Evolutionary conservation across 2,113 vertebrate genomes (phyloP), one percentile per base, ranked within the genome.

Genomic region (Paraplagusia blochii): DNA sequence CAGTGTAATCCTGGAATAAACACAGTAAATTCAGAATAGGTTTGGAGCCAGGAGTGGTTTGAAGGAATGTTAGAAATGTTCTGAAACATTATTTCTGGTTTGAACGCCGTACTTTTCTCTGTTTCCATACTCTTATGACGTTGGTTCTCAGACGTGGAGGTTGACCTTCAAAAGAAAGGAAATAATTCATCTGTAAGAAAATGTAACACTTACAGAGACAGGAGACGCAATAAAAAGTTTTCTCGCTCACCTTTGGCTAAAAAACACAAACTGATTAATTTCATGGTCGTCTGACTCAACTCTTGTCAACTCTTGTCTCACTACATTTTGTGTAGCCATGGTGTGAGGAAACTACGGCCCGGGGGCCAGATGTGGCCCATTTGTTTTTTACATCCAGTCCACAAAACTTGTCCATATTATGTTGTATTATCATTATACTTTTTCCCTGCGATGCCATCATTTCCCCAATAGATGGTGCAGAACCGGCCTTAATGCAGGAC

Each of bases 11-110:
- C 76, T 35, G 66, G 68, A 53, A 72, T 88, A 89, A 89, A 90
- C 87, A 89, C 87, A 82, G 77, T 88, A 85, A 87, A 88, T 87
- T 84, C 69, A 76, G 54, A 66, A 75, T 82, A 83, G 83, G 73
- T 59, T 46, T 35, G 43, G 53, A 75, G 75, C 74, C 72, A 72
- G 62, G 53, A 62, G 62, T 16, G 57, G 74, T 57, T 70, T 66
- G 63, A 72, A 51, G 68, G 66, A 80, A 85, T 73, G 83, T 85
- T 77, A 68, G 69, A 81, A 87, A 86, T 68, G 49, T 47, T 58
- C 50, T 87, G 65, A 83, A 76, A 76, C 72, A 74, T 77, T 70
- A 47, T 46, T 53, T 46, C 17, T 38, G 53, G 60, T 52, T 46
- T 53, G 62, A 49, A 55, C 18, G 38, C 81, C 85, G 78, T 77